Conservation (phyloP, 2,113 vertebrate species). For the Hyperopisus bebe region DNA sequence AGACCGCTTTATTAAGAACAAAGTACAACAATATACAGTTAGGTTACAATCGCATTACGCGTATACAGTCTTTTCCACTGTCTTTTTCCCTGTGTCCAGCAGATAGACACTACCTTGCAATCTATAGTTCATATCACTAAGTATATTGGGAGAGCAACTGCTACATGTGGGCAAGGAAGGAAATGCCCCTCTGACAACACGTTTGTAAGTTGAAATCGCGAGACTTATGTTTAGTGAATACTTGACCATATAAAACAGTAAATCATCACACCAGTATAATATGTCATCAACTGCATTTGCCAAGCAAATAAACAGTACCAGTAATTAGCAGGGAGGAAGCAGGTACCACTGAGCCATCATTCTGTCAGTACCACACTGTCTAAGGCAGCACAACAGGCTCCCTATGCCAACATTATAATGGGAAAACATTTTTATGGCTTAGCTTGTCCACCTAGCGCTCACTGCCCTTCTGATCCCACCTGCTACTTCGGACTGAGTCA, state of each 20-base stretch:
- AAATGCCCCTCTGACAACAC: not conserved
- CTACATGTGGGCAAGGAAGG: not conserved
- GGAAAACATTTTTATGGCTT: not conserved
- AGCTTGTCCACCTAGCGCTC: not conserved
- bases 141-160: not conserved
- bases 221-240: not conserved
- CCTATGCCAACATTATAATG: not conserved
- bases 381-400: not conserved
- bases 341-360: not conserved
- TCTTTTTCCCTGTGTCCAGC: not conserved
- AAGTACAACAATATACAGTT: not conserved
- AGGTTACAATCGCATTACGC: not conserved
- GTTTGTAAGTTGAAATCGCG: not conserved
- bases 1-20: not conserved
- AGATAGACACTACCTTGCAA: not conserved
- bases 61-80: not conserved
- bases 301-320: not conserved
- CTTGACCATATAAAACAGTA: not conserved
- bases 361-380: not conserved
- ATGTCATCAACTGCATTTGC: not conserved
- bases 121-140: not conserved
- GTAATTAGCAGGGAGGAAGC: not conserved
- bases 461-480: constrained; percentile 9
- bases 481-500: not conserved
- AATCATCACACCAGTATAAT: not conserved